Percentiles rank a stretch among this genome's conserved stretches.
phyloP scores from a whole-genome alignment of 2,797 vertebrate species.

The Loris lydekkerianus region DNA sequence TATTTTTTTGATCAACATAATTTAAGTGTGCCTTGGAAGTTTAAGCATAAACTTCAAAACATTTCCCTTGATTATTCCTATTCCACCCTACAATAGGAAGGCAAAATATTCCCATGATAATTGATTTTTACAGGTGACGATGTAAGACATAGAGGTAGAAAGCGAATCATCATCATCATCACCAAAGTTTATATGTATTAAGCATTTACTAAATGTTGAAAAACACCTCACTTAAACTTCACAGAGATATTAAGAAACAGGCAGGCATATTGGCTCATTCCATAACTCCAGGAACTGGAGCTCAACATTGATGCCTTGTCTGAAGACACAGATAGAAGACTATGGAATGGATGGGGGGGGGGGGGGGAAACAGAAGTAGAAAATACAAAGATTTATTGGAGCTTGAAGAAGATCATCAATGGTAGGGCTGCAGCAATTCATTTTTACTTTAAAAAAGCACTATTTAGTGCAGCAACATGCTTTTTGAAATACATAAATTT shows the following conservation, averaged over 20 bases:
- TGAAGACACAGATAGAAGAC: background rate
- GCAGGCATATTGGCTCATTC: background rate
- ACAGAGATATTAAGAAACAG: background rate
- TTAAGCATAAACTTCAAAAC: too few species aligned
- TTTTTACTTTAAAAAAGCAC: background rate
- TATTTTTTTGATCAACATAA: too few species aligned
- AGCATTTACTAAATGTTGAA: background rate
- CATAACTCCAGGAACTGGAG: background rate
- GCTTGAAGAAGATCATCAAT: background rate
- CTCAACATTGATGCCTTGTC: background rate
- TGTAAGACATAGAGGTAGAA: background rate
- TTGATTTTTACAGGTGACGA: background rate
- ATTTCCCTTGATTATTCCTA: background rate
- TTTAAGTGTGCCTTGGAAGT: too few species aligned
- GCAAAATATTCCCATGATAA: background rate
- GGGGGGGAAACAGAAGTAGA: background rate
- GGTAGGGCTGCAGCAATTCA: background rate
- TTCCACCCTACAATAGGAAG: background rate
- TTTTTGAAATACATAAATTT: background rate
- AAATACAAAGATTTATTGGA: background rate
- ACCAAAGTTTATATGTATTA: background rate
- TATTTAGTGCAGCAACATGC: background rate
- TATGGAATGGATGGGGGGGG: background rate
- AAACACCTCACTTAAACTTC: background rate
- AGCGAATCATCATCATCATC: background rate